phyloP scores from a whole-genome alignment of 2,888 invertebrate genomes.

The Phymatocera aterrima region DNA sequence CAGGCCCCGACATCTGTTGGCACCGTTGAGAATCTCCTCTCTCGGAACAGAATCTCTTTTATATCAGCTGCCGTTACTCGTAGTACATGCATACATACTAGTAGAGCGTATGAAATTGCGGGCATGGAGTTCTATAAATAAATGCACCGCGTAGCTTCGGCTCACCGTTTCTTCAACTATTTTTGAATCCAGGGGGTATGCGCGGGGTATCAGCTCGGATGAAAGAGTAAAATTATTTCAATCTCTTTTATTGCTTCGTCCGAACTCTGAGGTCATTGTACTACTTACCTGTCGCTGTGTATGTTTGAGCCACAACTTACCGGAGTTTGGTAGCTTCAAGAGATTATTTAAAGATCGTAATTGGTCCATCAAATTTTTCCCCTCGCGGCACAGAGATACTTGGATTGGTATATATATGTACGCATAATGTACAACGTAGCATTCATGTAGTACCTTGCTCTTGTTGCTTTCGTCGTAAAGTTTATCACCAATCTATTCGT shows the following conservation, averaged over 20 bases:
- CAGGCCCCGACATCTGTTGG: constrained; percentile 21
- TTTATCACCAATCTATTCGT: too few species aligned
- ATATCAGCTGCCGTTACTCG: constrained; percentile 13
- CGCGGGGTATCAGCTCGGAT: not conserved
- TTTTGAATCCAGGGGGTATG: not conserved
- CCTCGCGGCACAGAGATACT: too few species aligned
- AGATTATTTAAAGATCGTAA: not conserved
- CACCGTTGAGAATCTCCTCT: not conserved
- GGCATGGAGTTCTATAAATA: not conserved
- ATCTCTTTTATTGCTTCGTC: not conserved
- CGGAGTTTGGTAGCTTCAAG: not conserved
- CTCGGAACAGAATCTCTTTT: not conserved
- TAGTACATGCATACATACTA: too few species aligned
- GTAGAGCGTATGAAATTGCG: not conserved
- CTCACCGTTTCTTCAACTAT: not conserved
- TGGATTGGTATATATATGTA: too few species aligned
- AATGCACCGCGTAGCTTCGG: not conserved
- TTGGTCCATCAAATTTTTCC: not conserved
- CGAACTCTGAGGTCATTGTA: constrained; percentile 15
- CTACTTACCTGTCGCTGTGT: not conserved
- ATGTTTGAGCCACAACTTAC: not conserved
- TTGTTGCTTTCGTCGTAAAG: too few species aligned
- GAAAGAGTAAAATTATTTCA: not conserved
- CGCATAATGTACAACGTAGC: too few species aligned
- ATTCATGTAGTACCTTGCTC: too few species aligned